Percentiles rank a stretch among this genome's conserved stretches.
Evolutionary conservation across 2,797 vertebrate genomes (phyloP).

Genomic region (Crypturellus tataupa): DNA sequence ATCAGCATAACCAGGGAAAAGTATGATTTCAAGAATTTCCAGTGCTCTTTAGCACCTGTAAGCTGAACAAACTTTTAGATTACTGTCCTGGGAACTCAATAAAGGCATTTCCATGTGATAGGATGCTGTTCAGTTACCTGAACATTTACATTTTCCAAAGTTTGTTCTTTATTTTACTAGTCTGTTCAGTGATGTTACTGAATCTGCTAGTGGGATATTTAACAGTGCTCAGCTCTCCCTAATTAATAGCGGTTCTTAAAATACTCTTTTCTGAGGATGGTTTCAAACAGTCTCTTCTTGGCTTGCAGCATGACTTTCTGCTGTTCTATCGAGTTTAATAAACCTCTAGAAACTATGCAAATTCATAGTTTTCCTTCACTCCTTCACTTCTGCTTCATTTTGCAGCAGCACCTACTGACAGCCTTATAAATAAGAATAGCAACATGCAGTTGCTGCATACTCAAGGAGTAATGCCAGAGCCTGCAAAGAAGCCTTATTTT

Average conservation of each 20-base stretch:
- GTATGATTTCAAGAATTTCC: not conserved
- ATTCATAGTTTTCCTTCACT: not conserved
- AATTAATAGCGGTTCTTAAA: not conserved
- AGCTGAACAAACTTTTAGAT: not conserved
- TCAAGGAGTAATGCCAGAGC: not conserved
- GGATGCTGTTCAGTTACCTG: not conserved
- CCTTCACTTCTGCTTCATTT: not conserved
- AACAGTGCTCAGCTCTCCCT: not conserved
- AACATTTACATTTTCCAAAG: not conserved
- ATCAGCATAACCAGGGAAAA: not conserved
- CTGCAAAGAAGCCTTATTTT: constrained; percentile 7
- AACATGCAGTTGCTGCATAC: not conserved
- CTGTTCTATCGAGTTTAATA: not conserved
- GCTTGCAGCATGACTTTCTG: not conserved
- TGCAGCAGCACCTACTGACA: not conserved
- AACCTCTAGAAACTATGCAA: not conserved
- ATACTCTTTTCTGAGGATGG: not conserved
- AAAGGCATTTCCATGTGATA: not conserved
- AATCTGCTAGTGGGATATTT: not conserved
- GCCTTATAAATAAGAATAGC: not conserved
- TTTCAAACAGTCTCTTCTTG: not conserved
- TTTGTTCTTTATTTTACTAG: not conserved
- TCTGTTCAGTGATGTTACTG: not conserved
- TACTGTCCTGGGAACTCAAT: not conserved
- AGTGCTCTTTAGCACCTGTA: not conserved